Base-by-base conservation (phyloP, 2,888 invertebrate species). In the Emmelina monodactyla region DNA sequence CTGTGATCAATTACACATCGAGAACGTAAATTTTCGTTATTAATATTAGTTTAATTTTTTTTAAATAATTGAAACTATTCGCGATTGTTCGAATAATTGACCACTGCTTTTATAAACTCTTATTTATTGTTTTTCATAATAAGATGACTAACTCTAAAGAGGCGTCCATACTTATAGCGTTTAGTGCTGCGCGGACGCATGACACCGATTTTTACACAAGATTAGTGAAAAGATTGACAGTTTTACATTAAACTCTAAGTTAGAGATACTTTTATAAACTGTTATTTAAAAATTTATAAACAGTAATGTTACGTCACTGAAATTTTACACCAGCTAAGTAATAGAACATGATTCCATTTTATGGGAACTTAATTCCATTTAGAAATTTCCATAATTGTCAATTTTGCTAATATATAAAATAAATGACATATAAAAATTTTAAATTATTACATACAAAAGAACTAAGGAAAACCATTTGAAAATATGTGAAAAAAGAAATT, bases 331-430 rank as follows among this genome's bases (percentile, higher is more conserved):
- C 62, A 58, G 53, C 58, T 65, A 62, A 66, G 67, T 60, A 49
- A 68, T 25, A 11, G 25, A 25, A 25, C 11, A 25, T 25, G 25
- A 25, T n/a, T 25, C 9, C 25, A 25, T 7, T 25, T 72, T 67
- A 62, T 56, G 76, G 75, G 75, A 69, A 75, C 75, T 73, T 73
- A 73, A 78, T 76, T 78, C 76, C 76, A 78, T 71, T 72, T 73
- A 73, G 73, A 62, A 58, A 59, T 54, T 52, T 60, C 49, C 50
- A 52, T 37, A 43, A 33, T 53, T 54, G 55, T 55, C 47, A 57
- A 54, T 3, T 29, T 29, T 29, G 5, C 29, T 29, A 13, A 7
- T 9, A 13, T 11, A 3, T 29, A 13, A 25, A 3, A 2, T 31
- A 22, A 19, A 7, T 10, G 22, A 16, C 10, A 31, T 31, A 31